Percentiles rank a stretch among this genome's conserved stretches.
These are phyloP conservation scores for Enteromius viviparus DNA, from an alignment of 2,797 vertebrate species.

Conservation along the genomic window DNA sequence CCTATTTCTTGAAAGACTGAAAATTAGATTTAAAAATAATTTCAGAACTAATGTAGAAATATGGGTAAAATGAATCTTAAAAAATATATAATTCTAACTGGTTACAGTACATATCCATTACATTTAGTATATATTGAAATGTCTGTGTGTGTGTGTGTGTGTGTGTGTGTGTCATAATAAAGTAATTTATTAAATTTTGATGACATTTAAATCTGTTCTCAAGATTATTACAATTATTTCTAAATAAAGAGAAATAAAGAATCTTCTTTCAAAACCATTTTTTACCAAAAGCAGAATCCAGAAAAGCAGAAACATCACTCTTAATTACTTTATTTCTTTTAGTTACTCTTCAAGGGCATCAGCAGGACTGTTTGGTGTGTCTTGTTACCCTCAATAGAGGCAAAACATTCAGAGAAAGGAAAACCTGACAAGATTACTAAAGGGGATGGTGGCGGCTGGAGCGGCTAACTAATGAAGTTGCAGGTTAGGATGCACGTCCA, in stretches of 20 bases:
- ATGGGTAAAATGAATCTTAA: background rate
- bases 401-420: constrained; percentile 45
- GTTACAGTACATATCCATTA: background rate
- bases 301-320: background rate
- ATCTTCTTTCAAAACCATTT: background rate
- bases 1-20: background rate
- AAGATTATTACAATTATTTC: background rate
- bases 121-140: too few relatives aligned
- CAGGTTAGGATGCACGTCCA: background rate
- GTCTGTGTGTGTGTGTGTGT: too few relatives aligned
- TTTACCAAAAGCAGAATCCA: too few relatives aligned
- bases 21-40: background rate
- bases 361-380: constrained; percentile 33
- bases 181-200: too few relatives aligned
- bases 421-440: background rate
- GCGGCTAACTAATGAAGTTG: background rate
- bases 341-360: constrained; percentile 14
- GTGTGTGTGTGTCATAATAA: too few relatives aligned
- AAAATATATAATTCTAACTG: too few relatives aligned
- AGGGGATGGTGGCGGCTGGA: background rate
- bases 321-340: constrained; percentile 39
- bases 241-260: background rate
- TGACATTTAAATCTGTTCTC: background rate
- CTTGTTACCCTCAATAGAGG: constrained; percentile 34
- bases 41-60: background rate